Conservation (phyloP, 2,113 vertebrate species). For the Agelaius tricolor region DNA sequence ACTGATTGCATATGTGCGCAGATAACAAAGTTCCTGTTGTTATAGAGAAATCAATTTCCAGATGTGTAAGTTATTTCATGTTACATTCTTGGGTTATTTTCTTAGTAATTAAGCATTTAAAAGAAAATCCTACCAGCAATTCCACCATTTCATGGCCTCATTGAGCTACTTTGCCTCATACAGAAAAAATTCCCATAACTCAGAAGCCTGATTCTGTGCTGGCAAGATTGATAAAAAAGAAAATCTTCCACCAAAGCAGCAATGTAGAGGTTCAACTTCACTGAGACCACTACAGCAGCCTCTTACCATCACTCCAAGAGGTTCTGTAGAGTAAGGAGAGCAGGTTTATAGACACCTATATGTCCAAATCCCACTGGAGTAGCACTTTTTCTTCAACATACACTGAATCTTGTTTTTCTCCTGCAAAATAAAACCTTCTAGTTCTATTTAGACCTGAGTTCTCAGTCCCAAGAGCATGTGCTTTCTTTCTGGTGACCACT, state of each 20-base stretch:
- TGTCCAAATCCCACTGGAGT: background rate
- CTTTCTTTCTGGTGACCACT: background rate
- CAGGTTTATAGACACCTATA: background rate
- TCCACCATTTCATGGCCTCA: background rate
- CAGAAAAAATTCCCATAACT: background rate
- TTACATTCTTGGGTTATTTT: background rate
- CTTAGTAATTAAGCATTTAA: background rate
- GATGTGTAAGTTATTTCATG: background rate
- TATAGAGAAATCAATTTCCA: background rate
- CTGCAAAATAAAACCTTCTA: background rate
- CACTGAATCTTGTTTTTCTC: background rate
- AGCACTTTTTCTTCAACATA: background rate
- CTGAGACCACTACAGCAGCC: background rate
- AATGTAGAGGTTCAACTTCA: background rate
- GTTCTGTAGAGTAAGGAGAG: background rate
- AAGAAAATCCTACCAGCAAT: background rate
- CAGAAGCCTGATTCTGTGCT: background rate
- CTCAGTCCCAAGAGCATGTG: background rate
- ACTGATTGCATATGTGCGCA: background rate
- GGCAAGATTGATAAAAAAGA: background rate
- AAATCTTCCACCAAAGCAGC: background rate
- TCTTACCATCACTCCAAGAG: background rate
- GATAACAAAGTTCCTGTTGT: background rate
- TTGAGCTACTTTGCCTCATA: background rate
- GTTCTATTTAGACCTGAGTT: background rate